These are phyloP conservation scores for Hyposoter didymator DNA, from an alignment of 2,888 invertebrate genomes.

Conservation along the genomic window DNA sequence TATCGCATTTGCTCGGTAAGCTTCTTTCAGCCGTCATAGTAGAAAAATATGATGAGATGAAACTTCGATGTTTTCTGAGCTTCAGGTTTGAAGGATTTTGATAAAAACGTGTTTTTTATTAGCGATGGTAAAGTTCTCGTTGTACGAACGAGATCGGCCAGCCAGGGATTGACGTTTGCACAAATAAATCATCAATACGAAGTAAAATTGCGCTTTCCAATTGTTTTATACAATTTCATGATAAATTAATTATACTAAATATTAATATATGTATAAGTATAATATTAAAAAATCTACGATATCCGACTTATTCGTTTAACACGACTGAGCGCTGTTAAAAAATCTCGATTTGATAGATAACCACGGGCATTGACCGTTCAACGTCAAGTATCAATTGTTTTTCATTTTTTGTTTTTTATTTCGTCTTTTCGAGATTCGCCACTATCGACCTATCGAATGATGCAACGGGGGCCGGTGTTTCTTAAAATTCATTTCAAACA, in stretches of 20 bases:
- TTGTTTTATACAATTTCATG: constrained; percentile 28
- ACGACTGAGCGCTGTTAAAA: constrained; percentile 59
- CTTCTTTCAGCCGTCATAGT: constrained; percentile 73
- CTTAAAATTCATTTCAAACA: background rate
- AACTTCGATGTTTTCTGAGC: constrained; percentile 47
- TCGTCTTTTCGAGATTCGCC: background rate
- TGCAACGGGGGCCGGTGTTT: background rate
- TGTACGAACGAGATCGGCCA: constrained; percentile 28
- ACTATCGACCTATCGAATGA: constrained; percentile 48
- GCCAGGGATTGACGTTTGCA: constrained; percentile 15
- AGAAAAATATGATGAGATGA: constrained; percentile 52
- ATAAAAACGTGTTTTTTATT: background rate
- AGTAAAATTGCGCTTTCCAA: constrained; percentile 29
- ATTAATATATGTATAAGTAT: constrained; percentile 27
- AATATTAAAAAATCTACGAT: constrained; percentile 56
- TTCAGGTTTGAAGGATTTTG: constrained; percentile 22
- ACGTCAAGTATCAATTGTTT: constrained; percentile 66
- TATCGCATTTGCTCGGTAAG: constrained; percentile 74
- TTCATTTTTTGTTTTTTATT: constrained; percentile 29
- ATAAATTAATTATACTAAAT: constrained; percentile 45
- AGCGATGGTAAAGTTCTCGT: constrained; percentile 20
- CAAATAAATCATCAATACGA: constrained; percentile 52
- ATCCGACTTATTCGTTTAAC: constrained; percentile 58
- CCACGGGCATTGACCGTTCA: constrained; percentile 57
- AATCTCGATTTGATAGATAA: constrained; percentile 60